These are phyloP conservation scores for Serinus canaria DNA, from an alignment of 2,113 vertebrate species.

Conservation along the genomic window DNA sequence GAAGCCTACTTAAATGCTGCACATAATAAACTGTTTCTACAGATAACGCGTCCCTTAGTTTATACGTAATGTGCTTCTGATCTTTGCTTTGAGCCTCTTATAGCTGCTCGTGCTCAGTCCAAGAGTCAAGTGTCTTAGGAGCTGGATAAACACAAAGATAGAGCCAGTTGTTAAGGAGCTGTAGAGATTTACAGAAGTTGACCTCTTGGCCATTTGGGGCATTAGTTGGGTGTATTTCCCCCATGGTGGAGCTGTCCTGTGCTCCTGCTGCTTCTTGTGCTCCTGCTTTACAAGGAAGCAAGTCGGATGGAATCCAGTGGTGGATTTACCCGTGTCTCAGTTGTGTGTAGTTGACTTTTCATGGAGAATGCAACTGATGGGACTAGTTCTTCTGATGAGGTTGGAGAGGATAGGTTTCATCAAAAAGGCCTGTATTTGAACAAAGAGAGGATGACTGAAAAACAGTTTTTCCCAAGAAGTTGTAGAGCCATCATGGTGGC, in stretches of 20 bases:
- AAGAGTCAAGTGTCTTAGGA: conserved; percentile 34
- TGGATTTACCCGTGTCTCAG: background rate
- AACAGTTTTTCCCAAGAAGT: background rate
- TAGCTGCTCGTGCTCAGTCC: background rate
- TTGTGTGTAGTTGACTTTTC: background rate
- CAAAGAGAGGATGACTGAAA: background rate
- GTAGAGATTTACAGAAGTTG: background rate
- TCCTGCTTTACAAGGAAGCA: background rate
- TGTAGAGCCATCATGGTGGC: background rate
- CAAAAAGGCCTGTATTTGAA: background rate
- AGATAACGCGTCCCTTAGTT: background rate
- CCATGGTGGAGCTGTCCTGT: background rate
- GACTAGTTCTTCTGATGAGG: background rate
- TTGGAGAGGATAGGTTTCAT: background rate
- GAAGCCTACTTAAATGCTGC: background rate
- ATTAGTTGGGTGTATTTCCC: background rate
- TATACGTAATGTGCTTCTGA: background rate
- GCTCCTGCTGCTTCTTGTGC: background rate
- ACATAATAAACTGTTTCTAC: background rate
- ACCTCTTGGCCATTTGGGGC: background rate
- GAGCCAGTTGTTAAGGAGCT: conserved; percentile 24
- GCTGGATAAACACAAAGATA: conserved; percentile 30
- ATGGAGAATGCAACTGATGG: background rate
- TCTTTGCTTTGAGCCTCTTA: conserved; percentile 43
- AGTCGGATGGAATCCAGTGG: rapidly evolving